Evolutionary conservation across 2,797 vertebrate genomes (phyloP), one percentile per base, ranked within the genome.

Genomic region (Gymnothorax javanicus): DNA sequence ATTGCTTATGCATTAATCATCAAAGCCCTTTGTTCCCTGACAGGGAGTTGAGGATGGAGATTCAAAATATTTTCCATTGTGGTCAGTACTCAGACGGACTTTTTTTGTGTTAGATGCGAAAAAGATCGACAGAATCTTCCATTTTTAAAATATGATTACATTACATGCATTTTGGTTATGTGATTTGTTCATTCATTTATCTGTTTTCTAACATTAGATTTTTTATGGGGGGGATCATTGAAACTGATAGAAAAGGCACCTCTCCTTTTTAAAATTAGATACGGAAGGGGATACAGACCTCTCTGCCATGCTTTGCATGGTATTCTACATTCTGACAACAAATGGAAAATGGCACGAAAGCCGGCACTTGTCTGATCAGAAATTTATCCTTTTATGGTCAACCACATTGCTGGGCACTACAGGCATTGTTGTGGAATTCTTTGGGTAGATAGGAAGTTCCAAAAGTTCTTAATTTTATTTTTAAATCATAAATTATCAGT

Each of bases 301-400:
- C 33, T 5, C 50, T 15, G 84, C 23, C 43, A 1, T 25, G 64
- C 25, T 69, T 85, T 56, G 84, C 67, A 54, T 13, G 50, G 33
- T 50, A 69, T 71, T 52, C 84, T 11, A 43, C 23, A 27, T 25
- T 59, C 23, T 83, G 82, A 58, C 56, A 83, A 59, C 56, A 25
- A 57, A 83, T 83, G n/a, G n/a, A 85, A 52, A 56, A 69, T 20
- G 58, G 60, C 62, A 12, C 57, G 62, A 85, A 85, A 85, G 71
- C 54, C 71, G 84, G 62, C 69, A 43, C 13, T 85, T 84, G 82
- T 57, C 82, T 62, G 58, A 84, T 43, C 27, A 59, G 58, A 7
- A 64, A 33, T 60, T 43, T 4, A 59, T 60, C n/a, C 59, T 84
- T 56, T 84, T 56, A 84, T 8, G 15, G 82, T 23, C 4, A 25